Conservation (phyloP, 2,797 vertebrate species). For the Phrynocephalus guinanensis region DNA sequence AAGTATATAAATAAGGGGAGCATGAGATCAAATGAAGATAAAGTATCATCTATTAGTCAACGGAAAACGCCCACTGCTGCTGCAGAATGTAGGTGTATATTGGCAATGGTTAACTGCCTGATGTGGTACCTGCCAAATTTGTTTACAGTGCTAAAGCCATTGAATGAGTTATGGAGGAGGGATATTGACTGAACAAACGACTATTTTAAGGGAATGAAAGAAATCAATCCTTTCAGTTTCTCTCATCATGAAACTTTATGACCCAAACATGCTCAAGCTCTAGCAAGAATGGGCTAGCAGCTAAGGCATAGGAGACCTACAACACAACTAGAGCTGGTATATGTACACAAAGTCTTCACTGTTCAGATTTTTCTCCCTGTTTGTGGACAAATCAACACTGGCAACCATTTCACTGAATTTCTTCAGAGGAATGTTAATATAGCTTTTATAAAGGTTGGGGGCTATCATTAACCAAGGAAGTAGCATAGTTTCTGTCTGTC, state of each 20-base stretch:
- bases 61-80: not conserved
- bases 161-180: not conserved
- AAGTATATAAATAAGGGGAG: not conserved
- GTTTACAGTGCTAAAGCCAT: not conserved
- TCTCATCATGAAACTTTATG: not conserved
- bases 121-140: not conserved
- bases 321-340: not conserved
- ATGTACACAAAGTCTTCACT: not conserved
- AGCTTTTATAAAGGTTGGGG: too few species aligned
- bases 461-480: too few species aligned
- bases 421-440: too few species aligned
- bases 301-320: not conserved
- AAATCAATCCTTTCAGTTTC: not conserved
- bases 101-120: not conserved
- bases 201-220: not conserved
- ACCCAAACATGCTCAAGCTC: not conserved
- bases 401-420: not conserved
- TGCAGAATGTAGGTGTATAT: not conserved
- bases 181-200: not conserved
- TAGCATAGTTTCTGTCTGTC: too few species aligned
- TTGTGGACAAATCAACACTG: not conserved
- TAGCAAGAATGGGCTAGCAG: not conserved
- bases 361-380: not conserved
- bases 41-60: not conserved
- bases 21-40: not conserved